These are phyloP conservation scores for Anomalospiza imberbis DNA, from an alignment of 2,797 vertebrate genomes.

Conservation along the genomic window DNA sequence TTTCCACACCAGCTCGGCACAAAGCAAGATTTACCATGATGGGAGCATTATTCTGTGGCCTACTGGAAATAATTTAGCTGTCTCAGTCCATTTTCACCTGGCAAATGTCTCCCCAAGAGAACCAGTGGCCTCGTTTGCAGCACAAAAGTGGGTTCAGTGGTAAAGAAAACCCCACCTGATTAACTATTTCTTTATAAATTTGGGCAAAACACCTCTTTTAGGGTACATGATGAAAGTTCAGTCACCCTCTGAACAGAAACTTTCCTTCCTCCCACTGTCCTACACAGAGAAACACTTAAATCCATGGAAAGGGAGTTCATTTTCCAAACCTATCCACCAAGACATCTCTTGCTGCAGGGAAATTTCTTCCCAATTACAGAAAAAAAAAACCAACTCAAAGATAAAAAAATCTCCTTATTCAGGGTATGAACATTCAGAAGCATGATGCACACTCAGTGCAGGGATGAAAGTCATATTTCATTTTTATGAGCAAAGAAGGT, in stretches of 20 bases:
- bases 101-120: conserved; percentile 2
- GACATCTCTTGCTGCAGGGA: neutral
- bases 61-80: conserved; percentile 51
- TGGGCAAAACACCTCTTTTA: neutral
- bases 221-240: accelerated
- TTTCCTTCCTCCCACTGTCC: neutral
- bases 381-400: neutral
- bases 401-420: neutral
- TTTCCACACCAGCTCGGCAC: neutral
- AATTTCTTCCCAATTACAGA: neutral
- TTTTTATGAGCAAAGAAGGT: conserved; percentile 19
- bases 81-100: conserved; percentile 33
- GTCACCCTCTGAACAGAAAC: neutral
- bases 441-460: neutral
- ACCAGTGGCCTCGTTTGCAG: neutral
- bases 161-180: neutral
- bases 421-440: neutral
- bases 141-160: neutral
- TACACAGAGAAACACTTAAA: neutral
- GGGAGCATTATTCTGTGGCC: neutral
- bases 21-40: neutral
- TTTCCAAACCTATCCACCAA: neutral
- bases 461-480: neutral
- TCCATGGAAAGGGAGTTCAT: neutral
- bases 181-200: neutral